Percentiles rank a stretch among this genome's conserved stretches.
Conservation (phyloP, 2,113 vertebrate species). For the Aix galericulata region DNA sequence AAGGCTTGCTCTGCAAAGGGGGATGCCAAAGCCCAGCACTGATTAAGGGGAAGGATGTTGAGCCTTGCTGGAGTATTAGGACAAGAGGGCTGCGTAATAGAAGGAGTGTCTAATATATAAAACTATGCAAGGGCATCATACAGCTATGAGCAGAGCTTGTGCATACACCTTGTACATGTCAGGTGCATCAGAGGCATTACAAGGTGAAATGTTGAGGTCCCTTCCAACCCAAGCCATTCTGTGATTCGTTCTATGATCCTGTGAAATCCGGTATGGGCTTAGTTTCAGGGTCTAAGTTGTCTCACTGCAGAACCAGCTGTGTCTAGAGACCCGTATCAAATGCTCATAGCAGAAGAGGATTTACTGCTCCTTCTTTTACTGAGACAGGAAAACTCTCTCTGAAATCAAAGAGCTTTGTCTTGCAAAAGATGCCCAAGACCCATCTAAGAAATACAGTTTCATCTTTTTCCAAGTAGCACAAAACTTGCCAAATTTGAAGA, state of each 20-base stretch:
- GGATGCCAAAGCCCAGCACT: fast-evolving
- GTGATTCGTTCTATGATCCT: background rate
- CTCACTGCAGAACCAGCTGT: background rate
- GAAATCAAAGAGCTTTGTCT: background rate
- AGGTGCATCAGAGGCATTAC: background rate
- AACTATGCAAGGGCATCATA: background rate
- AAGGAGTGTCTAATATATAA: background rate
- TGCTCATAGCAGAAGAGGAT: background rate
- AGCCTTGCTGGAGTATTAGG: background rate
- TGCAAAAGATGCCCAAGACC: background rate
- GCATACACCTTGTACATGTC: background rate
- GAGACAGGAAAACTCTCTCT: background rate
- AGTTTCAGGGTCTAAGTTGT: background rate
- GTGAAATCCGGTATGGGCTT: background rate
- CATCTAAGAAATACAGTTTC: background rate
- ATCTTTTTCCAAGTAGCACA: background rate
- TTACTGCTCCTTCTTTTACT: background rate
- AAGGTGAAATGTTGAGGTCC: background rate
- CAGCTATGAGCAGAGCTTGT: background rate
- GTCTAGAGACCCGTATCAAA: background rate
- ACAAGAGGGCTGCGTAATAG: too few relatives aligned
- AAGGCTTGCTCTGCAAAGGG: background rate
- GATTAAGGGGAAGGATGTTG: background rate
- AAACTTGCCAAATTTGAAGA: background rate
- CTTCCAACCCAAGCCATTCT: background rate